phyloP scores from a whole-genome alignment of 2,888 invertebrate species.

The Meta bourneti region DNA sequence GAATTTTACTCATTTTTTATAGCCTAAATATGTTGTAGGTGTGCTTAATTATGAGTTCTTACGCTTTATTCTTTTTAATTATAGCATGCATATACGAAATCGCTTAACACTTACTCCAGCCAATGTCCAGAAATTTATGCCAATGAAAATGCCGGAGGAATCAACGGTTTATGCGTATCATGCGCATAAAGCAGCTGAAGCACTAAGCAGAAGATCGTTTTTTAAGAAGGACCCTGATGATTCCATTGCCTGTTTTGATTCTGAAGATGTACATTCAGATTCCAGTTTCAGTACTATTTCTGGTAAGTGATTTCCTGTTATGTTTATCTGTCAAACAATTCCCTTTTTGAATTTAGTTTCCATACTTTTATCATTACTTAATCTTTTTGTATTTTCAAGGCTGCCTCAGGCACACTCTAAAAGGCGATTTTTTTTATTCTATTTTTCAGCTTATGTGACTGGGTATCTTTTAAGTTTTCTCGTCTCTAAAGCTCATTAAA shows the following conservation, averaged over 20 bases:
- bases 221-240: slow-evolving; percentile 67
- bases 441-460: too few relatives aligned
- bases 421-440: too few relatives aligned
- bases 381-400: too few relatives aligned
- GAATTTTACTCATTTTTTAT: not conserved
- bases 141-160: slow-evolving; percentile 70
- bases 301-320: slow-evolving; percentile 40
- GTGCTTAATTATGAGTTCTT: not conserved
- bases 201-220: slow-evolving; percentile 26
- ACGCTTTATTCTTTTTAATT: not conserved
- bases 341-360: not conserved
- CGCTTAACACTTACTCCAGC: slow-evolving; percentile 67
- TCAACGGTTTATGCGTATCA: slow-evolving; percentile 59
- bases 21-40: not conserved
- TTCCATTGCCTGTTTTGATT: slow-evolving; percentile 60
- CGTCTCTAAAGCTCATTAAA: too few relatives aligned
- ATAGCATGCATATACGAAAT: slow-evolving; percentile 50
- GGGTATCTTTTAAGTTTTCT: not conserved
- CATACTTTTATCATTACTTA: too few relatives aligned
- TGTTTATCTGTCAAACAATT: not conserved
- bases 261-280: slow-evolving; percentile 72
- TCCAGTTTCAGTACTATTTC: slow-evolving; percentile 74
- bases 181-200: slow-evolving; percentile 41
- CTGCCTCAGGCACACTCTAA: too few relatives aligned
- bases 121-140: slow-evolving; percentile 69